Conservation (phyloP, 2,113 vertebrate genomes). For the Oceanodroma tethys region DNA sequence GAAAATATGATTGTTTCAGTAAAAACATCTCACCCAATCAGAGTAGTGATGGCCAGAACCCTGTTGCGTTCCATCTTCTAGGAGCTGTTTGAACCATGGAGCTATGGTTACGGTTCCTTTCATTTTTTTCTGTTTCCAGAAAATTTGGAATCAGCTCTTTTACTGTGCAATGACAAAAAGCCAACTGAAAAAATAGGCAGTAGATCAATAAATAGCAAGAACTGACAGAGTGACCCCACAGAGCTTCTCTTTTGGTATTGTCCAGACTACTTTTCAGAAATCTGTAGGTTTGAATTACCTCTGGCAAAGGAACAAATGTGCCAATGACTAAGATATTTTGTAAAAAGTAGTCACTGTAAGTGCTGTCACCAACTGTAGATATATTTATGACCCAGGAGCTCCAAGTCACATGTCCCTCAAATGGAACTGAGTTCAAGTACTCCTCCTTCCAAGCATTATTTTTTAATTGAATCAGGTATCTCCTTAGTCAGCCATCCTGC, state of each 20-base stretch:
- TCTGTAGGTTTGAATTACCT: not conserved
- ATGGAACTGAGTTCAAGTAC: not conserved
- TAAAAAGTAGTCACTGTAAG: not conserved
- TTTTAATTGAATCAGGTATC: not conserved
- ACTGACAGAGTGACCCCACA: not conserved
- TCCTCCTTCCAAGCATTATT: not conserved
- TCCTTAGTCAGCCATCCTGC: not conserved
- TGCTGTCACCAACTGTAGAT: not conserved
- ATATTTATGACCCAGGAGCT: not conserved
- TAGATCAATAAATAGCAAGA: not conserved
- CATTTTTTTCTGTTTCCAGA: not conserved
- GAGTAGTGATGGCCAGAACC: not conserved
- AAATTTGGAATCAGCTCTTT: not conserved
- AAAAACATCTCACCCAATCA: not conserved
- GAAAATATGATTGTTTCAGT: not conserved
- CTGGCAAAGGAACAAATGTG: not conserved
- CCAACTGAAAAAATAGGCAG: not conserved
- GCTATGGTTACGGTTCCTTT: not conserved
- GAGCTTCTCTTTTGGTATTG: not conserved
- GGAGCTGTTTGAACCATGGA: not conserved
- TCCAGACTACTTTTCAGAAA: not conserved
- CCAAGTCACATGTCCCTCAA: not conserved
- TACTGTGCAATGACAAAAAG: not conserved
- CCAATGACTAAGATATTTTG: not conserved
- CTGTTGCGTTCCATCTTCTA: rapidly evolving